phyloP scores from a whole-genome alignment of 2,888 invertebrate species.

The Metopia argyrocephala region DNA sequence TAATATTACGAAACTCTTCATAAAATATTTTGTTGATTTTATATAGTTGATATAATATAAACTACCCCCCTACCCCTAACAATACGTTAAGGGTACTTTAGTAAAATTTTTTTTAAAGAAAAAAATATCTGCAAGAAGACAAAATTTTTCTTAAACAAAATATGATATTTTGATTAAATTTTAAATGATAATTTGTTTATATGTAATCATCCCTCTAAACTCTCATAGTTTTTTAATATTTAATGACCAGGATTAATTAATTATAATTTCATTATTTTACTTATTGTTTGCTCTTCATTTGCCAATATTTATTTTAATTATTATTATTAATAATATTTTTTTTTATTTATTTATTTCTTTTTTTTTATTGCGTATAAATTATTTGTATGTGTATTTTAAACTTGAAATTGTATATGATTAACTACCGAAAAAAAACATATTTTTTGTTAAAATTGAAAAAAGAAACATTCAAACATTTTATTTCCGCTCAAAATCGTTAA shows the following conservation, averaged over 20 bases:
- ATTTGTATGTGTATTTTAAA: conserved; percentile 13
- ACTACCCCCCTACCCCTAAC: neutral
- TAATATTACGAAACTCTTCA: neutral
- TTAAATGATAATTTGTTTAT: neutral
- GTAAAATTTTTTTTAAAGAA: neutral
- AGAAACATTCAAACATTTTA: too few species aligned
- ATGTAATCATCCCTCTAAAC: too few species aligned
- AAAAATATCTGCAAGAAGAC: neutral
- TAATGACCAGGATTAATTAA: neutral
- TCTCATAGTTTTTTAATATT: neutral
- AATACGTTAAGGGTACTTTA: neutral
- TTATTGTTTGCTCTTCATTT: conserved; percentile 52
- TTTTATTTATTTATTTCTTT: conserved; percentile 53
- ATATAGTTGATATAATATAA: neutral
- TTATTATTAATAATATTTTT: conserved; percentile 52
- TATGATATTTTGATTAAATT: neutral
- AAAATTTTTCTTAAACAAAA: neutral
- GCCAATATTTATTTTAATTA: conserved; percentile 65
- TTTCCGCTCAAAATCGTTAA: too few species aligned
- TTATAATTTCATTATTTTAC: conserved; percentile 12
- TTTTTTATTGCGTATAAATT: conserved; percentile 1
- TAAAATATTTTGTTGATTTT: neutral
- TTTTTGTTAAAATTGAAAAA: too few species aligned
- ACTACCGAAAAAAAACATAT: too few species aligned
- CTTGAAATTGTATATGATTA: neutral